Evolutionary conservation across 2,888 invertebrate species (phyloP), one percentile per base, ranked within the genome.

Genomic region (Euphydryas editha): DNA sequence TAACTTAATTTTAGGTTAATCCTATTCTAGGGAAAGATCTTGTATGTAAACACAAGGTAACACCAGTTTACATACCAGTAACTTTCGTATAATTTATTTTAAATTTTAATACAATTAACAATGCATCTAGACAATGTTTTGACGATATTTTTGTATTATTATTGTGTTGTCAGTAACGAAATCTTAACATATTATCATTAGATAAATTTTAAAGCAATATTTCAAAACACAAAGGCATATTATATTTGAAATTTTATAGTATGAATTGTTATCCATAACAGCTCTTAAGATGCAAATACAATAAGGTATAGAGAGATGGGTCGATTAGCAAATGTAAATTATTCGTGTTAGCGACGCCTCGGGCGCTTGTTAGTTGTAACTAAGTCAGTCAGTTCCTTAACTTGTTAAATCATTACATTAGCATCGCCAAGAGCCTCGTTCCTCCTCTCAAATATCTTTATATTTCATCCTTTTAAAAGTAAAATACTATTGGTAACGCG

Each of bases 341-440:
- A 57, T 63, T 54, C 46, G 64, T 61, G 69, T 59, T 55, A 55
- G 60, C 58, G 60, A 49, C 60, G 67, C 69, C 64, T 42, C 47
- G 24, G 59, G 69, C 67, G 47, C 64, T 67, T 59, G 64, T 67
- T 67, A 62, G 44, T 42, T 46, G 54, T 61, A 62, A 65, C 68
- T 47, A 65, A 64, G 55, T 62, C 49, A 56, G 59, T 63, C 56
- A 39, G 69, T 65, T 62, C 69, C 66, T 46, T 57, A 64, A 69
- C 69, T 62, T 64, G 68, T 60, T 71, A 63, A 67, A 67, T 71
- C 65, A 71, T 59, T 55, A 59, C 59, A 63, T 63, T 69, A 56
- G 60, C 30, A 71, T 56, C 51, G 67, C 67, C 62, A 10, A 61
- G 42, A 58, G 69, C 61, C 21, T 51, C 44, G 37, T 39, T 58